These are phyloP conservation scores for Coremacera marginata DNA, from an alignment of 2,888 invertebrate species.

Conservation along the genomic window DNA sequence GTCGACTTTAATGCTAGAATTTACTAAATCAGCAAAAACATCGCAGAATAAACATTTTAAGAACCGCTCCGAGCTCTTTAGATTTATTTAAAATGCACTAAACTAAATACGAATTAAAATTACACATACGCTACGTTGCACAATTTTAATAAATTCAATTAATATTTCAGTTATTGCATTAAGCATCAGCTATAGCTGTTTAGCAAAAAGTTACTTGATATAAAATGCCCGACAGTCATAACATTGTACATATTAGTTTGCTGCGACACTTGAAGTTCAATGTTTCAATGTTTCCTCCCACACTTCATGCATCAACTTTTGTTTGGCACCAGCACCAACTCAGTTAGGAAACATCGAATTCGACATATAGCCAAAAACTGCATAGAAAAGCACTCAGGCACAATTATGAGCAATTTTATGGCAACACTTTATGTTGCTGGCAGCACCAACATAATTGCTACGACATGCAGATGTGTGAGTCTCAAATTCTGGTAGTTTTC, in stretches of 20 bases:
- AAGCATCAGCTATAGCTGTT: background rate
- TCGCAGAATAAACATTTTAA: too few relatives aligned
- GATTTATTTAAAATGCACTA: background rate
- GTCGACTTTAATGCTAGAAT: too few relatives aligned
- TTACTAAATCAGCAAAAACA: too few relatives aligned
- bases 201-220: background rate
- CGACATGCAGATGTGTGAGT: background rate
- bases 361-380: background rate
- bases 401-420: conserved; percentile 34
- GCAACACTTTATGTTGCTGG: conserved; percentile 19
- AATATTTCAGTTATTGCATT: background rate
- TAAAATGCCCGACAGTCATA: background rate
- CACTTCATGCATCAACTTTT: background rate
- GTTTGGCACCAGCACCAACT: too few relatives aligned
- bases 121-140: background rate
- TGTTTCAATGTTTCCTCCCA: background rate
- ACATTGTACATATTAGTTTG: background rate
- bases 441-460: background rate
- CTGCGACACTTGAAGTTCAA: background rate
- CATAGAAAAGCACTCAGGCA: conserved; percentile 29
- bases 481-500: too few relatives aligned
- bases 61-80: too few relatives aligned
- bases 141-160: background rate
- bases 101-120: background rate
- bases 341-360: too few relatives aligned